Evolutionary conservation across 2,797 vertebrate species (phyloP), one percentile per base, ranked within the genome.

Genomic region (Forpus xanthops): DNA sequence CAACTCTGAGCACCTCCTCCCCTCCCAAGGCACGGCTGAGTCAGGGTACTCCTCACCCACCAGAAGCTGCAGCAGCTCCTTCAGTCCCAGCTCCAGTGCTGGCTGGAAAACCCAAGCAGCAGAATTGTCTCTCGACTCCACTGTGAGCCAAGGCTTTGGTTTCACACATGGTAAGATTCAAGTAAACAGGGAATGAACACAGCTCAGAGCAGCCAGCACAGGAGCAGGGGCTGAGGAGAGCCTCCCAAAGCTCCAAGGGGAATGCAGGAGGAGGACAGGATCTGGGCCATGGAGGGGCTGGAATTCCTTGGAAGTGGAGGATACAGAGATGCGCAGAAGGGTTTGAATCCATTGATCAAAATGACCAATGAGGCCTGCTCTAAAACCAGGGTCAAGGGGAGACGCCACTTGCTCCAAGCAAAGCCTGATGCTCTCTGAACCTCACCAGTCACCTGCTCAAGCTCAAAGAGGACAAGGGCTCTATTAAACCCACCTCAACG

Each of bases 101-200:
- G 9, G 74, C 94, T 82, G 94, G 50, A 23, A 70, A 62, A 66
- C 86, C 56, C 42, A 8, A 28, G 89, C 35, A 6, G 81, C 81
- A 89, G 72, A 24, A 61, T 30, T 23, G 93, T 90, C 94, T 95
- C 93, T 91, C 84, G 15, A 41, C 88, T 91, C 86, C 72, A 1
- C 31, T 53, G 35, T 7, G 80, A 96, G 94, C 86, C 86, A 76
- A 96, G 47, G 71, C 28, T 49, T 70, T 5, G 0, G 68, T 56
- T 93, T 76, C 92, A 70, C 87, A 93, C 74, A 7, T 2, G 3
- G 74, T 53, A 73, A n/a, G 85, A 85, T 8, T 17, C 78, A 60
- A 93, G 60, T 2, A 73, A 93, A 79, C n/a, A 30, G 81, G 75
- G 91, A 85, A 71, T 0, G 37, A 74, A 35, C 67, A 42, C 8